Base-by-base conservation (phyloP, 2,113 vertebrate genomes). In the Lota lota region DNA sequence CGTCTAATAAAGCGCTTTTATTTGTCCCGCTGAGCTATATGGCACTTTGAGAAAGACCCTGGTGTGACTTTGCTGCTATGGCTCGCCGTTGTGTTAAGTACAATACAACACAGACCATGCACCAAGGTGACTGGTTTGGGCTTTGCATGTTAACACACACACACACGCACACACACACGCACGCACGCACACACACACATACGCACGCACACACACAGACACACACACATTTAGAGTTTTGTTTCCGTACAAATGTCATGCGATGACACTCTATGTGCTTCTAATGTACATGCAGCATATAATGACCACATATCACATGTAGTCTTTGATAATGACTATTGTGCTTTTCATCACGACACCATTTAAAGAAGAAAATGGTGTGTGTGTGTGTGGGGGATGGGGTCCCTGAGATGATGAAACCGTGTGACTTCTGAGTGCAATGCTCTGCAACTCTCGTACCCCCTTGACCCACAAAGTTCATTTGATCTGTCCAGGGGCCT, bases 321-420 rank as follows among this genome's bases (percentile, higher is more conserved):
- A 40, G 69, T 73, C 77, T 10, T 40, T 60, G 70, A 66, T 72
- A 22, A 64, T 63, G 53, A 76, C 69, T 60, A 79, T 77, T 75
- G 68, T 10, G 67, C 66, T 81, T 85, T 83, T 79, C 66, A 81
- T 83, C 73, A 74, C 51, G 8, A 47, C 40, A 47, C 40, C 40
- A 47, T 47, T 47, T 47, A 12, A 47, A 47, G n/a, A 33, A 33
- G 4, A 33, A 33, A 33, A 33, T 33, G 28, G 28, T 33, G 28
- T 5, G 28, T 33, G 28, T 33, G 28, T 28, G 24, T 28, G 28
- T 28, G 24, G 71, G 61, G 47, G 65, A 6, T 4, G 16, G 53
- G 53, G 53, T 18, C 53, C 53, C 53, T 56, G 10, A 66, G 22
- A 74, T 89, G 87, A 90, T 90, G 88, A 66, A 89, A 88, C 75